Evolutionary conservation across 2,113 vertebrate genomes (phyloP), one percentile per base, ranked within the genome.

Genomic region (Falco punctatus): DNA sequence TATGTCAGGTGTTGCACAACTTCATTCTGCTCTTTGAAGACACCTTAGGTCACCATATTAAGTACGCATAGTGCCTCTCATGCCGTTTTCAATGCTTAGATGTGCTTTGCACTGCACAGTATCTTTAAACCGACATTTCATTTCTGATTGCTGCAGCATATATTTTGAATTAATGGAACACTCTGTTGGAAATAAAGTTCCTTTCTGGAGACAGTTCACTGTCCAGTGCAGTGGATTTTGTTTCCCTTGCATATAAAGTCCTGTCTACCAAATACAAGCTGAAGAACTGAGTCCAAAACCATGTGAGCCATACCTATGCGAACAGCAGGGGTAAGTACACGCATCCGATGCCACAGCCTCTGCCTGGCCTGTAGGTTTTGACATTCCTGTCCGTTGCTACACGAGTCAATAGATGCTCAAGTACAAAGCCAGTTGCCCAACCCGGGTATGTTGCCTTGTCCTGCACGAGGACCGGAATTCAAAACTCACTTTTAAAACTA

Each of bases 1-100:
- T 42, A 72, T 1, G 38, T 98, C 96, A 98, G 97, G 83, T 94
- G 91, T 73, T 92, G 51, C 40, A 87, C 80, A 94, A 74, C 70
- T 90, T 83, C 81, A 93, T 73, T 40, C 40, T 2, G 0, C 65
- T 89, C 95, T 81, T 28, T 81, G 55, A 61, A 92, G 90, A 83
- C n/a, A 40, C 67, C 58, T 94, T 13, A 75, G 51, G 66, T 64
- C 35, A 78, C 26, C 19, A 1, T 5, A 35, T 40, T 54, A 86
- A 13, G 19, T 52, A 80, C 15, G 81, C 51, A 69, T 3, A n/a
- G 40, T 20, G 27, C 62, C 30, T 64, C 26, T 17, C 82, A 11
- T 15, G 42, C 26, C 22, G 9, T 38, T 89, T 66, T 78, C 86
- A 33, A 2, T 38, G 28, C 62, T 44, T 55, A 40, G 57, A 71